Evolutionary conservation across 2,797 vertebrate species (phyloP).

Genomic region (Periparus ater): DNA sequence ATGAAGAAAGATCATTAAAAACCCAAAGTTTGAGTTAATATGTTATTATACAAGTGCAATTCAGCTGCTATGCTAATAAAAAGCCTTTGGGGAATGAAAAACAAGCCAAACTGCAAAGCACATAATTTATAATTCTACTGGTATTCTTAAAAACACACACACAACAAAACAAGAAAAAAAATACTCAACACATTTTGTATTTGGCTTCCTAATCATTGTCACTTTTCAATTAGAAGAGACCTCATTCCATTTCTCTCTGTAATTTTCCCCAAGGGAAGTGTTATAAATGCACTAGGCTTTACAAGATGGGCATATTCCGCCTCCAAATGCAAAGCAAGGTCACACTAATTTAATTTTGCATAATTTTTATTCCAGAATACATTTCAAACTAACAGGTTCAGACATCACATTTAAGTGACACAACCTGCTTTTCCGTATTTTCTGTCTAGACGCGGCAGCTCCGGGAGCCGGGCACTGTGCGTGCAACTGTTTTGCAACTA

Average conservation of each 20-base stretch:
- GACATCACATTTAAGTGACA: constrained; percentile 20
- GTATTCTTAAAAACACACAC: constrained; percentile 64
- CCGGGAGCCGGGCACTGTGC: not conserved
- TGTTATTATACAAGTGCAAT: constrained; percentile 41
- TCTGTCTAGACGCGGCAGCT: constrained; percentile 42
- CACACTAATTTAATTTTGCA: constrained; percentile 66
- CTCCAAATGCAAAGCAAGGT: constrained; percentile 67
- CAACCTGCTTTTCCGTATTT: constrained; percentile 53
- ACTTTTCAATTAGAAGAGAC: constrained; percentile 70
- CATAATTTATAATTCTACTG: constrained; percentile 61
- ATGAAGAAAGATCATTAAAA: constrained; percentile 48
- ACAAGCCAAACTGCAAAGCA: constrained; percentile 56
- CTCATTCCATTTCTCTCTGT: constrained; percentile 52
- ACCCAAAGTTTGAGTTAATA: constrained; percentile 50
- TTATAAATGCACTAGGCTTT: constrained; percentile 63
- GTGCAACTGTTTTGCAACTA: not conserved
- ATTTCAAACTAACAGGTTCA: constrained; percentile 63
- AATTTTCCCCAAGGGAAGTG: constrained; percentile 56
- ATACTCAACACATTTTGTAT: constrained; percentile 38
- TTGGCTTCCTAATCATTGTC: constrained; percentile 48
- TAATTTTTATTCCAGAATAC: constrained; percentile 62
- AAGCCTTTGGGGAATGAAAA: constrained; percentile 21
- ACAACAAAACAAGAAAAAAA: constrained; percentile 50
- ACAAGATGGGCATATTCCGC: constrained; percentile 43
- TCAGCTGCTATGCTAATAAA: constrained; percentile 50